Evolutionary conservation across 2,113 vertebrate genomes (phyloP).

Genomic region (Poicephalus meyeri): DNA sequence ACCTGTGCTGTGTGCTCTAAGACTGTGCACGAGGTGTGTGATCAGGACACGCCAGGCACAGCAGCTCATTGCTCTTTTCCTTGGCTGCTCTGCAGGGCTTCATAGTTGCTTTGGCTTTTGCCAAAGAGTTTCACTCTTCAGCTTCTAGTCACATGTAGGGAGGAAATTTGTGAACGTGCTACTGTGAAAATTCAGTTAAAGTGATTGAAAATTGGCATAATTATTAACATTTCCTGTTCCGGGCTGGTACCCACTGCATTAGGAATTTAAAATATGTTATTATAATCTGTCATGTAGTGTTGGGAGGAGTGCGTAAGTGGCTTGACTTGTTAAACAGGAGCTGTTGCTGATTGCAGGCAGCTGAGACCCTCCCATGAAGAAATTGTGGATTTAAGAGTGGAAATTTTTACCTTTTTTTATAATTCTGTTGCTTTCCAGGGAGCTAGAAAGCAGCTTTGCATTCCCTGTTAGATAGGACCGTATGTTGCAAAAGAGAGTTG

Average conservation of each 20-base stretch:
- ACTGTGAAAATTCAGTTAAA: neutral
- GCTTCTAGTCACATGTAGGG: neutral
- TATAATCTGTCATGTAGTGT: neutral
- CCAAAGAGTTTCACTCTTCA: neutral
- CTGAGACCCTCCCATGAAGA: neutral
- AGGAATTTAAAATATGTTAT: neutral
- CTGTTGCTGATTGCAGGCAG: neutral
- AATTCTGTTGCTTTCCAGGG: neutral
- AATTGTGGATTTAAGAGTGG: neutral
- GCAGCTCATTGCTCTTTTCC: neutral
- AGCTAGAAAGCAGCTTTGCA: neutral
- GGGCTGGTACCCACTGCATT: neutral
- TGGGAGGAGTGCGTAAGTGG: neutral
- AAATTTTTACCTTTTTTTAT: neutral
- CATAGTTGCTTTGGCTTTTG: neutral
- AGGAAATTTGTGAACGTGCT: neutral
- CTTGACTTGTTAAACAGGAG: neutral
- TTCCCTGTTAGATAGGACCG: neutral
- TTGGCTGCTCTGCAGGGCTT: neutral
- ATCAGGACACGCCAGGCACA: neutral
- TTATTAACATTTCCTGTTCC: neutral
- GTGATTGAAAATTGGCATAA: neutral
- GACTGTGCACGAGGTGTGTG: neutral
- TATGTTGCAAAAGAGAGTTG: neutral
- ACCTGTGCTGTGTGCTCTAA: neutral